Conservation (phyloP, 2,888 invertebrate species). For the Heterodera filipjevi region DNA sequence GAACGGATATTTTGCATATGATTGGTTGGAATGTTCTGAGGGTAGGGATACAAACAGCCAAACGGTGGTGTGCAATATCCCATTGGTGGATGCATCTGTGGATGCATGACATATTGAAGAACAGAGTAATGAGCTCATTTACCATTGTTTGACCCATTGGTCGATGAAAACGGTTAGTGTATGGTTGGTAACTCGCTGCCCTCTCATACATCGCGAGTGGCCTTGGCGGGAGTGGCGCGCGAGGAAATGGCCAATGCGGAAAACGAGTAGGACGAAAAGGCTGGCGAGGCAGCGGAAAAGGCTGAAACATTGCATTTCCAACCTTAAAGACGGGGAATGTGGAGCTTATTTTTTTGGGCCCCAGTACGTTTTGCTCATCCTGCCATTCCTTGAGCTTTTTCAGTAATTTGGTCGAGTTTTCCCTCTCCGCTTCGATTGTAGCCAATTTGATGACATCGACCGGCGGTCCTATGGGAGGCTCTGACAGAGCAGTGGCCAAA, state of each 20-base stretch:
- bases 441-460: constrained; percentile 21
- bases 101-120: background rate
- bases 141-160: background rate
- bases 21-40: background rate
- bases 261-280: background rate
- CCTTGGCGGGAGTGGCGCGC: background rate
- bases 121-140: background rate
- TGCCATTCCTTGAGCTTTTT: constrained; percentile 19
- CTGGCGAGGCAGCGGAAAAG: background rate
- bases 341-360: too few relatives aligned
- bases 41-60: background rate
- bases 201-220: background rate
- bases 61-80: background rate
- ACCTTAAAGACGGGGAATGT: background rate
- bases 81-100: background rate
- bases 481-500: constrained; percentile 15
- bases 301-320: background rate
- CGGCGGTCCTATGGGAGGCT: constrained; percentile 20
- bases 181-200: background rate
- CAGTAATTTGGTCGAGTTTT: constrained; percentile 17
- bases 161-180: background rate
- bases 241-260: background rate
- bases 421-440: constrained; percentile 12
- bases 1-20: background rate
- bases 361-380: constrained; percentile 16